These are phyloP conservation scores for Anniella stebbinsi DNA, from an alignment of 2,797 vertebrate species.

Conservation along the genomic window DNA sequence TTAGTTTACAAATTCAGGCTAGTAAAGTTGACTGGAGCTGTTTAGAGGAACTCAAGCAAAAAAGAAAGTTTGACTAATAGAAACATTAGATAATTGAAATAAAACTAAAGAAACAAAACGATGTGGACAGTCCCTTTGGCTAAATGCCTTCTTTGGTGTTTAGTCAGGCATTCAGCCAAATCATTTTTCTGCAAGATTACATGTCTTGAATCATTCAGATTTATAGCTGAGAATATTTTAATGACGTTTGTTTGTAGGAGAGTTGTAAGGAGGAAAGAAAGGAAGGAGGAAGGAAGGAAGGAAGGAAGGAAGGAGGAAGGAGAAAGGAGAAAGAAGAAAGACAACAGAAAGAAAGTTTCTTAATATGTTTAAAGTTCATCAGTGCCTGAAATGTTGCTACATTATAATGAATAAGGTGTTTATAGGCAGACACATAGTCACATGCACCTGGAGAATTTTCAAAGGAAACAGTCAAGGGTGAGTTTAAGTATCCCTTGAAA, in stretches of 20 bases:
- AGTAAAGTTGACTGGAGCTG: constrained; percentile 39
- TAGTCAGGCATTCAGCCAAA: not conserved
- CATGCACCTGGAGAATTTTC: not conserved
- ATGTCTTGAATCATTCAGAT: constrained; percentile 37
- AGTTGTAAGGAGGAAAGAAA: constrained; percentile 16
- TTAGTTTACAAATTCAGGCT: constrained; percentile 63
- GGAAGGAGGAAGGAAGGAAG: not conserved
- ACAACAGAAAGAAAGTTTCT: not conserved
- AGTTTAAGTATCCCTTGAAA: not conserved
- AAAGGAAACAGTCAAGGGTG: not conserved
- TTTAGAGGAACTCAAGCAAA: constrained; percentile 43
- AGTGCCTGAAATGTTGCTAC: not conserved
- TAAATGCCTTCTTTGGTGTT: constrained; percentile 24
- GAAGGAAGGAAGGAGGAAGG: too few relatives aligned
- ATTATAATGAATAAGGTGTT: not conserved
- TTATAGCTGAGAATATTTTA: constrained; percentile 28
- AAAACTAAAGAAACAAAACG: constrained; percentile 49
- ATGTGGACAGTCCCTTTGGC: not conserved
- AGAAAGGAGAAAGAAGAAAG: too few relatives aligned
- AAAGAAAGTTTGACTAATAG: constrained; percentile 31
- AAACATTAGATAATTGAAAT: constrained; percentile 23
- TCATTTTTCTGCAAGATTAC: constrained; percentile 30
- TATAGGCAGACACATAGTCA: not conserved
- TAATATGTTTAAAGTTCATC: not conserved
- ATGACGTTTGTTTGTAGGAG: not conserved